Evolutionary conservation across 1,140 invertebrate genomes (phyloP).

Genomic region (Spodoptera frugiperda): DNA sequence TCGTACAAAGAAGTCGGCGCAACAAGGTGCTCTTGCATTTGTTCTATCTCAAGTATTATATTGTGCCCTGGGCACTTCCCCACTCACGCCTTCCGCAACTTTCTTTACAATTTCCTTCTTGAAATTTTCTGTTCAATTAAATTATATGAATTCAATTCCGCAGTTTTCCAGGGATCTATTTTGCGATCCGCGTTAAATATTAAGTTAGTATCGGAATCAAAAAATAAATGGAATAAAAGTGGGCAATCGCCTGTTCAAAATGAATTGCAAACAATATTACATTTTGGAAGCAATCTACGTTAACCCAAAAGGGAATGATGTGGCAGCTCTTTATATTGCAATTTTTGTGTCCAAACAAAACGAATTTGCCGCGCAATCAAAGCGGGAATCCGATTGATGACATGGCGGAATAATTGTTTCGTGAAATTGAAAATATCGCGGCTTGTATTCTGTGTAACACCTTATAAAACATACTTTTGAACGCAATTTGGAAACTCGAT

Average conservation of each 20-base stretch:
- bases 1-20: conserved; percentile 63
- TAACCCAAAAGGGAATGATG: conserved; percentile 86
- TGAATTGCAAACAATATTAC: conserved; percentile 85
- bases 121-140: conserved; percentile 77
- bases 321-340: conserved; percentile 86
- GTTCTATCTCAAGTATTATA: conserved; percentile 71
- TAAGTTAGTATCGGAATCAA: conserved; percentile 71
- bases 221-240: conserved; percentile 80
- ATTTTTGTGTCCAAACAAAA: conserved; percentile 86
- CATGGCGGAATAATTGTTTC: conserved; percentile 86
- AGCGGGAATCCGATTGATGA: conserved; percentile 86
- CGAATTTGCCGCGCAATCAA: conserved; percentile 86
- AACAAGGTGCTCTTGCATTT: conserved; percentile 72
- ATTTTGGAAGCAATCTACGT: conserved; percentile 85
- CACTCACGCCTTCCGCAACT: conserved; percentile 68
- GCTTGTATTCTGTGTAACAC: conserved; percentile 74
- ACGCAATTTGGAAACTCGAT: conserved; percentile 39
- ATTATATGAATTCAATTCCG: conserved; percentile 70
- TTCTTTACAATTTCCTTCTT: conserved; percentile 73
- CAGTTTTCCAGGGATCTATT: conserved; percentile 57
- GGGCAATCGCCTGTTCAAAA: conserved; percentile 82
- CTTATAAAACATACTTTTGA: conserved; percentile 67
- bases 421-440: conserved; percentile 85
- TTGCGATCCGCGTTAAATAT: conserved; percentile 62
- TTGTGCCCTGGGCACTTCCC: conserved; percentile 65